Conservation (phyloP, 37 sponge, comb jelly and placozoan genomes). For the Theonella swinhoei region DNA sequence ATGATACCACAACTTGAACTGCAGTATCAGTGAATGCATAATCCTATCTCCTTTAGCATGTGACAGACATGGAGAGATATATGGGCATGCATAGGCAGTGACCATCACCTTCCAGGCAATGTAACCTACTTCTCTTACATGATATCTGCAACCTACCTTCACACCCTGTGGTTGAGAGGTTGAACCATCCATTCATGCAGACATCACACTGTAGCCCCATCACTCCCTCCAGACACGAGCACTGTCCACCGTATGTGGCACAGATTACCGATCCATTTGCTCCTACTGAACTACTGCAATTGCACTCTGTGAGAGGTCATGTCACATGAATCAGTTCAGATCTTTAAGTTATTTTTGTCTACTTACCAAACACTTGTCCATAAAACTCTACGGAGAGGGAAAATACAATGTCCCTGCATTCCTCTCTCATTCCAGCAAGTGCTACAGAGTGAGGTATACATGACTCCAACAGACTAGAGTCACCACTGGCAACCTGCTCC, state of each 20-base stretch:
- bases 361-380: conserved; percentile 57
- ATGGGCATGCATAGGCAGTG: too few species aligned
- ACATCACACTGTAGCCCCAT: conserved; percentile 46
- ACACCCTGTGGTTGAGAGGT: conserved; percentile 34
- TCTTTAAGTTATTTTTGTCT: not conserved
- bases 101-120: too few species aligned
- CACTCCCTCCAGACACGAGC: conserved; percentile 55
- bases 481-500: not conserved
- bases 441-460: conserved; percentile 30
- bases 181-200: conserved; percentile 67
- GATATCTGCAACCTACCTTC: too few species aligned
- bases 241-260: conserved; percentile 20
- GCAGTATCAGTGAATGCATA: too few species aligned
- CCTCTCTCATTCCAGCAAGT: not conserved
- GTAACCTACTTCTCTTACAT: too few species aligned
- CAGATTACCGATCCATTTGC: not conserved
- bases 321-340: not conserved
- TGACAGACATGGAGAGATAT: too few species aligned
- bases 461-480: conserved; percentile 2
- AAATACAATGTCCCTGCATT: conserved; percentile 28
- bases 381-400: conserved; percentile 71
- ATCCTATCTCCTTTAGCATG: too few species aligned
- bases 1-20: too few species aligned
- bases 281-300: not conserved
- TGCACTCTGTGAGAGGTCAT: conserved; percentile 14